phyloP scores from a whole-genome alignment of 2,888 invertebrate genomes.

The Rhagonycha lutea region DNA sequence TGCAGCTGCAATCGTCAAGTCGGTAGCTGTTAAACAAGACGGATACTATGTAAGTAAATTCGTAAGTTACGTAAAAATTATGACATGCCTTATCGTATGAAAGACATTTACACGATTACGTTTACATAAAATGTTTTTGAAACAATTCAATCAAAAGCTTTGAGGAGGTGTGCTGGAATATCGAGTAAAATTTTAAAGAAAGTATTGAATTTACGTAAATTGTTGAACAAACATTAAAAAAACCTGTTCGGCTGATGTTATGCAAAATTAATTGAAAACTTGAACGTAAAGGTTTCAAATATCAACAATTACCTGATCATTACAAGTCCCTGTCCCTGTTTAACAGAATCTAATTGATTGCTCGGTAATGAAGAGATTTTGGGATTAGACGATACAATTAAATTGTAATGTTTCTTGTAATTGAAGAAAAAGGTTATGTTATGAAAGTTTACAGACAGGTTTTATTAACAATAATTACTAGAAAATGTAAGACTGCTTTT shows the following conservation, averaged over 20 bases:
- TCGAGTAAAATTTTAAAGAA: not conserved
- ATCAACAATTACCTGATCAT: not conserved
- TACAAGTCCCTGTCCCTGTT: not conserved
- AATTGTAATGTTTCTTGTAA: not conserved
- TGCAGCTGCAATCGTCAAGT: conserved; percentile 21
- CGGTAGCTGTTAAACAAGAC: conserved; percentile 29
- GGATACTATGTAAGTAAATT: conserved; percentile 33
- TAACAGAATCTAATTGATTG: not conserved
- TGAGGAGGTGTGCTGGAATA: not conserved
- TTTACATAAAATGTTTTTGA: conserved; percentile 5
- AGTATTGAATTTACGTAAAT: not conserved
- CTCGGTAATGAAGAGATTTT: not conserved
- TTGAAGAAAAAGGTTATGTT: not conserved
- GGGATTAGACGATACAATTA: not conserved
- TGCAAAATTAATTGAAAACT: not conserved
- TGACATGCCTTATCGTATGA: conserved; percentile 19
- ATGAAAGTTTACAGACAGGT: not conserved
- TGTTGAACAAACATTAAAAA: not conserved
- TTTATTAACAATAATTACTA: not conserved
- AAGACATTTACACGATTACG: conserved; percentile 9
- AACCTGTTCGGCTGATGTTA: not conserved
- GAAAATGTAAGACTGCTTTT: not conserved
- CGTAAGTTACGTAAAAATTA: conserved; percentile 27
- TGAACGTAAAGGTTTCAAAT: not conserved
- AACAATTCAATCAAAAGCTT: not conserved